A percentile compares a stretch with the other conserved stretches of the same genome.
These are phyloP conservation scores for Gonioctena quinquepunctata DNA, from an alignment of 1,140 invertebrate species.

Conservation along the genomic window DNA sequence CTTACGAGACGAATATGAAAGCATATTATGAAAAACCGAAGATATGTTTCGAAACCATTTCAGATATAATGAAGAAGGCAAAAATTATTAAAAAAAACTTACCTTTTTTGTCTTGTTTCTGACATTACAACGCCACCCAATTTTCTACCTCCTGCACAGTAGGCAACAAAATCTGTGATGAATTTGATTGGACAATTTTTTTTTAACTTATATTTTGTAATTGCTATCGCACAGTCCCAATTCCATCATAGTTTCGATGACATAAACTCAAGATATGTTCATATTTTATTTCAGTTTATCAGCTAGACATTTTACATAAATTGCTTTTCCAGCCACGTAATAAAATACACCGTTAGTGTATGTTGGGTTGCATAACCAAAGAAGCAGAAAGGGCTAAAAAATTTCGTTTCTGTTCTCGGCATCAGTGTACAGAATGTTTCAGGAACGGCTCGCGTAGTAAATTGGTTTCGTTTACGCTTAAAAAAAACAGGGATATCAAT, in stretches of 20 bases:
- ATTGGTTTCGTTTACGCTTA: too few species aligned
- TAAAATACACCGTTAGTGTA: constrained; percentile 31
- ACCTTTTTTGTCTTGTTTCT: constrained; percentile 60
- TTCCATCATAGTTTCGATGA: not conserved
- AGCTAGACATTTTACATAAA: not conserved
- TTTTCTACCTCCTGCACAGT: constrained; percentile 58
- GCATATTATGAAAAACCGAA: not conserved
- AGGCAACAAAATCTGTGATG: constrained; percentile 40
- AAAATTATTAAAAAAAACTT: constrained; percentile 53
- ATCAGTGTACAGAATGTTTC: not conserved
- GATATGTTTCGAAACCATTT: not conserved
- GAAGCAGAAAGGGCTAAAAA: not conserved
- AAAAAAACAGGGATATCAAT: too few species aligned
- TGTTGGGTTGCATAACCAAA: constrained; percentile 34
- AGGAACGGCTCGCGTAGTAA: too few species aligned
- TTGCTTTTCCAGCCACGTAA: constrained; percentile 37
- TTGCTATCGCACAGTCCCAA: not conserved
- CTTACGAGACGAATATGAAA: too few species aligned
- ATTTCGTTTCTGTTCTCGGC: not conserved
- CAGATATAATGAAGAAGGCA: not conserved
- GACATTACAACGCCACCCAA: constrained; percentile 63
- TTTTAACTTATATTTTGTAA: not conserved
- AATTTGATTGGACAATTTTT: constrained; percentile 15
- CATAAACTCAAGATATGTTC: not conserved
- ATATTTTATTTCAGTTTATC: constrained; percentile 1